A percentile compares a stretch with the other conserved stretches of the same genome.
phyloP scores from a whole-genome alignment of 2,797 vertebrate species.

The Nasua narica region DNA sequence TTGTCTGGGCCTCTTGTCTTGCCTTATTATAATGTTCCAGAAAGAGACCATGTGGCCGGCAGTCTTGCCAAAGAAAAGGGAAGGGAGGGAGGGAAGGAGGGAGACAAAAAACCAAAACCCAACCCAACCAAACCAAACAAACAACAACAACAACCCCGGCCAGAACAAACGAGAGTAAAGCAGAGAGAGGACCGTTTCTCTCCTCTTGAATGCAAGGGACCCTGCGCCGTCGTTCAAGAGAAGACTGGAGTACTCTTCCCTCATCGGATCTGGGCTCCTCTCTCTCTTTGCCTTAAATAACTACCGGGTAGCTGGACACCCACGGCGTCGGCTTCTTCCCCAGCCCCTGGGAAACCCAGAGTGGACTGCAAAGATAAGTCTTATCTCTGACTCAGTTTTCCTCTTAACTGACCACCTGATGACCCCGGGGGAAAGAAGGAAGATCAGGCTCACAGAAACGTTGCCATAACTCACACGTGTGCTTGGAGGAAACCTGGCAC shows the following conservation, averaged over 20 bases:
- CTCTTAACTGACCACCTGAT: neutral
- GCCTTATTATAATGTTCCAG: neutral
- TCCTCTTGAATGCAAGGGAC: fast-evolving
- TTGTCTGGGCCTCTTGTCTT: fast-evolving
- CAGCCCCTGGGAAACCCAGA: neutral
- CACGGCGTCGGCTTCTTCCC: neutral
- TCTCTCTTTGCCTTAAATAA: neutral
- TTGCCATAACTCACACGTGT: neutral
- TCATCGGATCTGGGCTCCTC: neutral
- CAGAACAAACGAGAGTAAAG: neutral
- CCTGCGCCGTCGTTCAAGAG: neutral
- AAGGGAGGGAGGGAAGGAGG: neutral
- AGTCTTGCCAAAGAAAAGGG: neutral
- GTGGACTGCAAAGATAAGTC: neutral
- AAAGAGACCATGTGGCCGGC: neutral
- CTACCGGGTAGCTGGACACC: neutral
- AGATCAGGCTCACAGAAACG: neutral
- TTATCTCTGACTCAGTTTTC: neutral
- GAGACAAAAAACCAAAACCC: neutral
- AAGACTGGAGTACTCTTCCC: neutral
- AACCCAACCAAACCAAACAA: neutral
- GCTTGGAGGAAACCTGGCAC: constrained; percentile 5
- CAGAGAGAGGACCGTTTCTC: neutral
- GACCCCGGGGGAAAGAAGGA: neutral
- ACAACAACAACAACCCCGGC: neutral